Evolutionary conservation across 30 jellyfish, hydroid and myxozoan genomes (phyloP), one percentile per base, ranked within the genome.

Genomic region (Phacellophora camtschatica): DNA sequence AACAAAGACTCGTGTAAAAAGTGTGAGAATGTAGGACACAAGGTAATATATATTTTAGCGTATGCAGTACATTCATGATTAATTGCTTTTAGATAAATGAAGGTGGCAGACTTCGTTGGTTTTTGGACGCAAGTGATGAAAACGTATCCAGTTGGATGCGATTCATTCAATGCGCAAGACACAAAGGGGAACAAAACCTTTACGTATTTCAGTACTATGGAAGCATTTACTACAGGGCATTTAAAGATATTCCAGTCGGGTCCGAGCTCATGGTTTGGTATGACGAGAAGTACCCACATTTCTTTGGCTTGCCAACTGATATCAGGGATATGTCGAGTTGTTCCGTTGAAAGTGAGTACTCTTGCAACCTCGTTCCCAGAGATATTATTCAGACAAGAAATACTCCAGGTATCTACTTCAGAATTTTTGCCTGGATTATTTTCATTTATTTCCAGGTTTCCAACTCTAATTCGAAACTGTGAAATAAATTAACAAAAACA

Each of bases 111-210:
- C 66, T 93, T 4, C 35, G 95, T 39, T 87, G 83, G 29, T 93
- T 93, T 55, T 58, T 93, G 62, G 97, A 93, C 51, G 99, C 99
- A 0, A 87, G 99, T 32, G 99, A 93, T 51, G 99, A 93, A 46
- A 93, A 93, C 57, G 84, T 77, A 23, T 93, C 99, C 32, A 86
- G 97, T 42, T 93, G 99, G 99, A 93, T 93, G 99, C 86, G 99
- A 45, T 93, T 93, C 61, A 93, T 93, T 29, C 97, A 93, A 56
- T 93, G 99, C 57, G 99, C 99, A 23, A 77, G 99, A 42, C 96
- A 83, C 78, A 87, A 75, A 58, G 96, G 90, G 27, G 99, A 93
- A 53, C 99, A 93, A 41, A 93, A 93, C 48, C 84, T 93, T 10
- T 93, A 76, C 70, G 96, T 93, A 29, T 93, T 93, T 50, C 99